Evolutionary conservation across 2,113 vertebrate species (phyloP).

Genomic region (Leiothrix lutea): DNA sequence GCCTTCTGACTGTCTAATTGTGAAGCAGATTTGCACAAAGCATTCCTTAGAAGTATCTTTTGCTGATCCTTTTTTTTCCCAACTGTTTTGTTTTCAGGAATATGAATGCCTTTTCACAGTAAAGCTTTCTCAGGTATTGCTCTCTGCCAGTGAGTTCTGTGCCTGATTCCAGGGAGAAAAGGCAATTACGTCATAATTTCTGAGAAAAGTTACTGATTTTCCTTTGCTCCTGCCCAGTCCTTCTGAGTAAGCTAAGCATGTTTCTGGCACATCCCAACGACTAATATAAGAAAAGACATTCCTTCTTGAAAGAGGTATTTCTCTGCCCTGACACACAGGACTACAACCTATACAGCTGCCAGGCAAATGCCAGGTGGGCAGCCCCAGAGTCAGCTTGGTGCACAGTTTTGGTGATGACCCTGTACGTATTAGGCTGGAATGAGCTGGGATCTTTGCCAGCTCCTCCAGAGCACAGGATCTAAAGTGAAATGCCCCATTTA

Average conservation of each 20-base stretch:
- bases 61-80: neutral
- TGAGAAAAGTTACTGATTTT: conserved; percentile 26
- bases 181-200: neutral
- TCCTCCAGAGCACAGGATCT: neutral
- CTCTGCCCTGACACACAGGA: neutral
- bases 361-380: neutral
- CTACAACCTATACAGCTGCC: neutral
- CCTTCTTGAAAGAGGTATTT: neutral
- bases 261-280: neutral
- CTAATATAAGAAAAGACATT: neutral
- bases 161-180: neutral
- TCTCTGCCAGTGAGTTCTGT: neutral
- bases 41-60: neutral
- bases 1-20: neutral
- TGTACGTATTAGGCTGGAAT: neutral
- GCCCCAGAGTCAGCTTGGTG: neutral
- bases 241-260: neutral
- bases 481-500: neutral
- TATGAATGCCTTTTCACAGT: neutral
- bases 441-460: neutral
- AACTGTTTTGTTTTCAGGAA: neutral
- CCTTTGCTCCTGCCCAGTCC: neutral
- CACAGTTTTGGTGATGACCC: neutral
- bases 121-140: conserved; percentile 12
- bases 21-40: neutral